Evolutionary conservation across 2,888 invertebrate genomes (phyloP).

Genomic region (Heliconius hortense): DNA sequence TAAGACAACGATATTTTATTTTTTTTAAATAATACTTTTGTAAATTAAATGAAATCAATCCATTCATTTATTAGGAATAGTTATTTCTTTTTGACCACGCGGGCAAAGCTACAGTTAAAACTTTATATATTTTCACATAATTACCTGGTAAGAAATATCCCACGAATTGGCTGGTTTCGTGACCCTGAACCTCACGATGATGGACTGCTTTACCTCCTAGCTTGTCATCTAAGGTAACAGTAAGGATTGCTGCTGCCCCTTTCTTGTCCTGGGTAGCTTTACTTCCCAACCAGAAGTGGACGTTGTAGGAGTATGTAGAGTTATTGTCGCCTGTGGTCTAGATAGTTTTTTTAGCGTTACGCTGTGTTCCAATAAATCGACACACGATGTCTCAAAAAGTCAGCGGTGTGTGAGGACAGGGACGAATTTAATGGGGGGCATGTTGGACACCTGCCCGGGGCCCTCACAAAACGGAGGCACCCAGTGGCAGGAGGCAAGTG

Average conservation of each 20-base stretch:
- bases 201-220: constrained; percentile 93
- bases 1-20: too few relatives aligned
- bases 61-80: too few relatives aligned
- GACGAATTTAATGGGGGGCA: too few relatives aligned
- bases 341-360: neutral
- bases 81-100: neutral
- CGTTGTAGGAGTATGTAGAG: constrained; percentile 85
- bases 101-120: neutral
- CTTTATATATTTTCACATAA: neutral
- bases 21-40: too few relatives aligned
- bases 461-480: too few relatives aligned
- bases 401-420: too few relatives aligned
- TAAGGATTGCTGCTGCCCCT: constrained; percentile 88
- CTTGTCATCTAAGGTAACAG: constrained; percentile 92
- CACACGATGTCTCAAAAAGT: too few relatives aligned
- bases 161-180: constrained; percentile 91
- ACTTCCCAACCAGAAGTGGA: constrained; percentile 95
- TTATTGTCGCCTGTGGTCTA: constrained; percentile 84
- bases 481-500: too few relatives aligned
- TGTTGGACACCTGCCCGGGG: too few relatives aligned
- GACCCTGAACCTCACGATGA: constrained; percentile 92
- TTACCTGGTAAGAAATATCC: constrained; percentile 89
- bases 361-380: too few relatives aligned
- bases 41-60: too few relatives aligned
- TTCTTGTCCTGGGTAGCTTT: constrained; percentile 89